Percentiles rank a stretch among this genome's conserved stretches.
phyloP scores from a whole-genome alignment of 2,888 invertebrate genomes.

The Phortica okadai region DNA sequence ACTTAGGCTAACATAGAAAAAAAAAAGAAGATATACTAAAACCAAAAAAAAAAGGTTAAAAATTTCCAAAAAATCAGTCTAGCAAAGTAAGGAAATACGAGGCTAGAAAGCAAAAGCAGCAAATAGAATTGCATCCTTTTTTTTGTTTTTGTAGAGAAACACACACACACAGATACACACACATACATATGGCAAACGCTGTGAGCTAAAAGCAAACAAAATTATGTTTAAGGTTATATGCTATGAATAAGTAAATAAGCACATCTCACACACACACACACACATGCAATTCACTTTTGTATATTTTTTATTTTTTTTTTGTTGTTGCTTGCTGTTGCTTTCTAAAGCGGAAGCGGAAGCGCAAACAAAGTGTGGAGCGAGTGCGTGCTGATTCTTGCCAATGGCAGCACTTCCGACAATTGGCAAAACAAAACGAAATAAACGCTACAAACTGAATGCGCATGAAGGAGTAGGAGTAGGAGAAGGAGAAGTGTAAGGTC shows the following conservation, averaged over 20 bases:
- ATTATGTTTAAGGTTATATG: conserved; percentile 69
- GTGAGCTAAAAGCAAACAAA: conserved; percentile 59
- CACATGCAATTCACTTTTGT: neutral
- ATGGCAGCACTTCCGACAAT: conserved; percentile 63
- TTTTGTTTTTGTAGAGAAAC: conserved; percentile 26
- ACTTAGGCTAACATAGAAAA: neutral
- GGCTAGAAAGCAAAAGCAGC: neutral
- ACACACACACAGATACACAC: conserved; percentile 37
- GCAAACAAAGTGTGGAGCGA: conserved; percentile 55
- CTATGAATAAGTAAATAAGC: conserved; percentile 68
- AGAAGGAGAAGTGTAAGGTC: conserved; percentile 9
- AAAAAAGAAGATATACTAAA: neutral
- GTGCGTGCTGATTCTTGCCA: neutral
- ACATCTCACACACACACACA: conserved; percentile 22
- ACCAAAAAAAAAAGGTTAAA: neutral
- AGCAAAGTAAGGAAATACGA: neutral
- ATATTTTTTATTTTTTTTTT: neutral
- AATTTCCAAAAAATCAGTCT: neutral
- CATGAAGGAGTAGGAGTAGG: neutral
- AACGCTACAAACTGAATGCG: neutral
- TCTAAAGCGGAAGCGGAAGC: conserved; percentile 62
- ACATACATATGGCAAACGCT: conserved; percentile 40
- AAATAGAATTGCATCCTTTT: conserved; percentile 51
- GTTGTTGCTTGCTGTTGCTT: neutral
- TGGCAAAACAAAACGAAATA: conserved; percentile 62